These are phyloP conservation scores for Oxyteleia sp. DNA, from an alignment of 2,888 invertebrate genomes.

Conservation along the genomic window DNA sequence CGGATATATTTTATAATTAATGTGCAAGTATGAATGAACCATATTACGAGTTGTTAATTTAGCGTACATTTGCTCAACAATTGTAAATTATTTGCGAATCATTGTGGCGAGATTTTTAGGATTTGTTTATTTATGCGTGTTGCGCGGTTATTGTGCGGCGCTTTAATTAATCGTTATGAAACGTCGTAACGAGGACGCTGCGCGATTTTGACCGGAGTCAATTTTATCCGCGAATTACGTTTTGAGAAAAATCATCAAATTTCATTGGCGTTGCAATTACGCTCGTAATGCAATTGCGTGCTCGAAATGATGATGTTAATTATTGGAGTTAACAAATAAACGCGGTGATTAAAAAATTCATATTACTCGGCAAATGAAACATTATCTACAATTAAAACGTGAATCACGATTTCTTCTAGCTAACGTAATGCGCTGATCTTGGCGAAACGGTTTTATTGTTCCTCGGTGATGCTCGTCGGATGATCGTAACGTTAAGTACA, in stretches of 20 bases:
- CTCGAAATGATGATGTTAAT: not conserved
- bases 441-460: conserved; percentile 24
- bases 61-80: conserved; percentile 46
- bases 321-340: conserved; percentile 9
- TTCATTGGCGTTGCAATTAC: conserved; percentile 17
- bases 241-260: conserved; percentile 23
- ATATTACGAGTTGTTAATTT: conserved; percentile 47
- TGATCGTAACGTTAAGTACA: conserved; percentile 33
- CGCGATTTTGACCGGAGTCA: conserved; percentile 32
- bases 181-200: conserved; percentile 14
- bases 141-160: conserved; percentile 35
- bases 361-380: conserved; percentile 28
- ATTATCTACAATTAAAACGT: conserved; percentile 25
- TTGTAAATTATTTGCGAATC: conserved; percentile 56
- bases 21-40: conserved; percentile 43
- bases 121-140: conserved; percentile 45
- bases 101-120: conserved; percentile 35
- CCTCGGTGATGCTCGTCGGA: conserved; percentile 5
- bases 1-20: conserved; percentile 62
- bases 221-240: conserved; percentile 26
- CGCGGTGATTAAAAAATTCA: not conserved
- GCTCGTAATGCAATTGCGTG: conserved; percentile 5
- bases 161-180: conserved; percentile 52
- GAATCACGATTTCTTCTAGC: conserved; percentile 52
- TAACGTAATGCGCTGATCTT: conserved; percentile 24